These are phyloP conservation scores for Empis stercorea DNA, from an alignment of 2,888 invertebrate species.

Conservation along the genomic window DNA sequence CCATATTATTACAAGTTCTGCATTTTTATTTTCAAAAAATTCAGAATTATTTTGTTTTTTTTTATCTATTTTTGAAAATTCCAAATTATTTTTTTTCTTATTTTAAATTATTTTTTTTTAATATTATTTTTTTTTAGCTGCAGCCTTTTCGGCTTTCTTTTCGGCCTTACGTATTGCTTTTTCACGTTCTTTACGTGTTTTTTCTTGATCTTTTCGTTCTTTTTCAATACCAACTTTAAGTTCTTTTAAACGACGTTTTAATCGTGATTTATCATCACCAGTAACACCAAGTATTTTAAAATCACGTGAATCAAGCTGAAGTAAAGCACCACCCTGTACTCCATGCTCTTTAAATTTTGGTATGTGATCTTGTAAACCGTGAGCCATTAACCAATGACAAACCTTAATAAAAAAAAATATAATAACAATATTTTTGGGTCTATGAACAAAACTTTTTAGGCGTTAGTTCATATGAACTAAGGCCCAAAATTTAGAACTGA, in stretches of 20 bases:
- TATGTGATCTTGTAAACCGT: slow-evolving; percentile 78
- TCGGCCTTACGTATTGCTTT: slow-evolving; percentile 78
- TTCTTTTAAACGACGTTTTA: slow-evolving; percentile 78
- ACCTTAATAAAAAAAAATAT: slow-evolving; percentile 44
- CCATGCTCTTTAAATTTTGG: slow-evolving; percentile 78
- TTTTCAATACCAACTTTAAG: slow-evolving; percentile 60
- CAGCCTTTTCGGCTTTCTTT: slow-evolving; percentile 54
- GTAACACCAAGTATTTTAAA: slow-evolving; percentile 74
- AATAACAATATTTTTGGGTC: no score
- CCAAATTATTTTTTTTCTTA: no score
- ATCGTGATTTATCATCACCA: slow-evolving; percentile 66
- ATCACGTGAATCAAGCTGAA: slow-evolving; percentile 81
- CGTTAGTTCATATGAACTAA: no score
- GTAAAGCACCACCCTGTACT: slow-evolving; percentile 71
- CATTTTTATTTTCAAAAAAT: no score
- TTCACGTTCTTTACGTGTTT: slow-evolving; percentile 70
- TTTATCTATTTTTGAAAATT: no score
- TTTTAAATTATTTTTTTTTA: neutral
- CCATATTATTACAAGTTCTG: no score
- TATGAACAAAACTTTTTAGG: no score
- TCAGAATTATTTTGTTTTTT: no score
- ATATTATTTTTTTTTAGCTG: slow-evolving; percentile 49
- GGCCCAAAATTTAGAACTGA: no score
- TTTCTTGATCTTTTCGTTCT: slow-evolving; percentile 64
- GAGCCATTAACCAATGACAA: slow-evolving; percentile 75